These are phyloP conservation scores for Myrmophylax atrothorax DNA, from an alignment of 2,113 vertebrate genomes.

Conservation along the genomic window DNA sequence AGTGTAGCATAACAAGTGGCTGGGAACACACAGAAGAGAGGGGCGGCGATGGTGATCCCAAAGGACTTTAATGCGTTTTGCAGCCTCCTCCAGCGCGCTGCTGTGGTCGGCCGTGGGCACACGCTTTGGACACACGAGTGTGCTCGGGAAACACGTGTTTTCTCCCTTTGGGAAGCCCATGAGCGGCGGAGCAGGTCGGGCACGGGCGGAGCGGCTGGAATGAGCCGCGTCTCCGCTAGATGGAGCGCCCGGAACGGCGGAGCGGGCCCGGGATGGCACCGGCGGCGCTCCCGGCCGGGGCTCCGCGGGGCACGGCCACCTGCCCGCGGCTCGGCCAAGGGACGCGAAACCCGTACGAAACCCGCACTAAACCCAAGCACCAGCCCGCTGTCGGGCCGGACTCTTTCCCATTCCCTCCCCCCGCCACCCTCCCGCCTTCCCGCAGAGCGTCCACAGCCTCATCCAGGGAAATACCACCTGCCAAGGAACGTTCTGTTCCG, in stretches of 20 bases:
- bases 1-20: fast-evolving
- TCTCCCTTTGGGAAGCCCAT: background rate
- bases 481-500: background rate
- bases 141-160: too few species aligned
- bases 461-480: background rate
- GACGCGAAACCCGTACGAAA: background rate
- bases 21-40: fast-evolving
- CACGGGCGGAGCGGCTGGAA: background rate
- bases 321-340: background rate
- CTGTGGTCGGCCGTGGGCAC: background rate
- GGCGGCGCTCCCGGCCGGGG: background rate
- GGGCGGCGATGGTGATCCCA: fast-evolving
- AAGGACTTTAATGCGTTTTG: fast-evolving
- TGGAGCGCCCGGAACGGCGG: conserved; percentile 30
- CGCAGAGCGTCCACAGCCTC: too few species aligned
- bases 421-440: fast-evolving
- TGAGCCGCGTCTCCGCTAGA: conserved; percentile 42
- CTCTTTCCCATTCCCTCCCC: too few species aligned
- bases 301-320: background rate
- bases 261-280: background rate
- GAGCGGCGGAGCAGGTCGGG: background rate
- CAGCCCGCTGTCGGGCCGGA: fast-evolving
- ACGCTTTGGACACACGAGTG: fast-evolving
- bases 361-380: background rate
- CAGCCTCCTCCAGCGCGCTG: background rate